Evolutionary conservation across 2,113 vertebrate species (phyloP).

Genomic region (Corythaixoides concolor): DNA sequence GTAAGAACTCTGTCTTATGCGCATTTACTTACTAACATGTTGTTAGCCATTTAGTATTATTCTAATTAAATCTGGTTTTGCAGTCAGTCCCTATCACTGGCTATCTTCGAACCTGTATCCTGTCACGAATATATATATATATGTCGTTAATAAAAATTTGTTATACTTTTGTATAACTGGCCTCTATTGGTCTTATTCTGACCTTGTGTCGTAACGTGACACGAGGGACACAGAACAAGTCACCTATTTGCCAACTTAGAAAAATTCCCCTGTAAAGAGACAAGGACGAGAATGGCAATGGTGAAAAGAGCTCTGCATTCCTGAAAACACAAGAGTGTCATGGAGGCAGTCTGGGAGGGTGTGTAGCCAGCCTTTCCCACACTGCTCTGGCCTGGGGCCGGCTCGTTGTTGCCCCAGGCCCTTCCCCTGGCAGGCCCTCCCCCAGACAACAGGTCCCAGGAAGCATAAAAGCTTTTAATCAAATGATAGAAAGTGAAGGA

Average conservation of each 20-base stretch:
- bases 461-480: not conserved
- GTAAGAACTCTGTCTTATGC: too few relatives aligned
- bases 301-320: not conserved
- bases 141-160: too few relatives aligned
- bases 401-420: not conserved
- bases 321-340: not conserved
- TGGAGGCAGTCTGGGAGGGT: not conserved
- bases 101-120: too few relatives aligned
- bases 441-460: not conserved
- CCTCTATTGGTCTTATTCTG: too few relatives aligned
- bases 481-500: not conserved
- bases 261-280: not conserved
- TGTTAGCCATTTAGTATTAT: too few relatives aligned
- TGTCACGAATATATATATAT: too few relatives aligned
- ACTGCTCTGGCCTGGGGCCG: not conserved
- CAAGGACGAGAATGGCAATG: not conserved
- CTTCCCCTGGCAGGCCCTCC: not conserved
- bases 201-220: too few relatives aligned
- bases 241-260: not conserved
- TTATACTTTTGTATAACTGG: too few relatives aligned
- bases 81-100: too few relatives aligned
- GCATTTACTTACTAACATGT: too few relatives aligned
- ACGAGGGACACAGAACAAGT: not conserved
- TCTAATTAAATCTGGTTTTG: too few relatives aligned
- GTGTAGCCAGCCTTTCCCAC: not conserved